Evolutionary conservation across 2,888 invertebrate species (phyloP).

Genomic region (Andrena dorsata): DNA sequence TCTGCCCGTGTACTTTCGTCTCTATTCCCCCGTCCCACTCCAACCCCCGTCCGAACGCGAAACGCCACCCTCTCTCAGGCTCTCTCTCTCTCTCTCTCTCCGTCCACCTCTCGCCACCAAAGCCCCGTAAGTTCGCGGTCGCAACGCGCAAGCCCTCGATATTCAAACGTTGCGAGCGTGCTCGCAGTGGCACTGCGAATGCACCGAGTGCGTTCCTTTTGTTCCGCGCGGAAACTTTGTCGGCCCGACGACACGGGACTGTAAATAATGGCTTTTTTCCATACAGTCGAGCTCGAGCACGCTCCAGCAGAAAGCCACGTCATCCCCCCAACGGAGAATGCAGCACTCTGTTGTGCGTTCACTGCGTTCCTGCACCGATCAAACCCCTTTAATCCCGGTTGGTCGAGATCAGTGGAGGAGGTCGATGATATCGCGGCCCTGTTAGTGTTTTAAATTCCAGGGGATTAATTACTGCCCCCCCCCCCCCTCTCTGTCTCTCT

Average conservation of each 20-base stretch:
- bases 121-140: conserved; percentile 49
- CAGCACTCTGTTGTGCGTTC: neutral
- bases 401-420: conserved; percentile 13
- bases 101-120: conserved; percentile 20
- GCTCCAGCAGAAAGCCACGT: neutral
- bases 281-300: neutral
- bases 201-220: conserved; percentile 38
- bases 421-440: conserved; percentile 7
- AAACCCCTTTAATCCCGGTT: conserved; percentile 17
- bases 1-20: neutral
- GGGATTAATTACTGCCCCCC: conserved; percentile 15
- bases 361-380: neutral
- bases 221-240: conserved; percentile 40
- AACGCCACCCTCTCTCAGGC: neutral
- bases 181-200: conserved; percentile 6
- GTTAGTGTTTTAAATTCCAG: neutral
- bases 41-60: neutral
- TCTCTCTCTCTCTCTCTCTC: conserved; percentile 11
- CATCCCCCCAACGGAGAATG: neutral
- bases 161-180: conserved; percentile 67
- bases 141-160: conserved; percentile 74
- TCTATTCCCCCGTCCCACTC: neutral
- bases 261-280: conserved; percentile 30
- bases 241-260: neutral
- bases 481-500: too few relatives aligned